A percentile compares a stretch with the other conserved stretches of the same genome.
These are phyloP conservation scores for Cephus pulcher DNA, from an alignment of 2,888 invertebrate species.

Conservation along the genomic window DNA sequence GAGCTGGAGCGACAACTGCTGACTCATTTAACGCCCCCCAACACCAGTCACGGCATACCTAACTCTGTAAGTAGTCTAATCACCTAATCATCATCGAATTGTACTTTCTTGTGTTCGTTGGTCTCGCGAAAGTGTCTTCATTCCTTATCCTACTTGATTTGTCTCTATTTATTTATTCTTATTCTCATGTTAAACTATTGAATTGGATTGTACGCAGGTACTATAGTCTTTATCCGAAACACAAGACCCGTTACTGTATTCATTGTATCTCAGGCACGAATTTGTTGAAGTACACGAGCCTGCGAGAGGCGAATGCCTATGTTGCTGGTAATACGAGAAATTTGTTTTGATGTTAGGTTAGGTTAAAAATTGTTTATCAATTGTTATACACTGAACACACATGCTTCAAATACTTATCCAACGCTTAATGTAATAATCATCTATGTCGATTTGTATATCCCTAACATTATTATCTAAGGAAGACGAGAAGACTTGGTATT, in stretches of 20 bases:
- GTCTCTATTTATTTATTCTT: not conserved
- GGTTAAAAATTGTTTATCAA: not conserved
- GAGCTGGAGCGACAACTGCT: conserved; percentile 64
- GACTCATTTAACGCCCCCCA: conserved; percentile 65
- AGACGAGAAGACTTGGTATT: not conserved
- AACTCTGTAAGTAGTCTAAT: conserved; percentile 66
- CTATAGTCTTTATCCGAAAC: not conserved
- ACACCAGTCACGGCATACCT: conserved; percentile 64
- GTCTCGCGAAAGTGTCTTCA: not conserved
- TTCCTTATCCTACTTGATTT: not conserved
- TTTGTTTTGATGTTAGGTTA: not conserved
- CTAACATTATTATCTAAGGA: not conserved
- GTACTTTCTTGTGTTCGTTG: not conserved
- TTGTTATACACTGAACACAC: not conserved
- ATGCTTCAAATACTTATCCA: not conserved
- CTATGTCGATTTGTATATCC: not conserved
- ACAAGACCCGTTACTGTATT: not conserved
- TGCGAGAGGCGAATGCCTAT: not conserved
- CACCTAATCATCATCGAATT: conserved; percentile 32
- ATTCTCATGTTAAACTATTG: not conserved
- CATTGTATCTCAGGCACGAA: not conserved
- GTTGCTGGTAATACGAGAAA: not conserved
- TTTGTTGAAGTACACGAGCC: not conserved
- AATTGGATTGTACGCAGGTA: not conserved
- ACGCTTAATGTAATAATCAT: not conserved